These are phyloP conservation scores for Odocoileus hemionus DNA, from an alignment of 2,113 vertebrate genomes.

Conservation along the genomic window DNA sequence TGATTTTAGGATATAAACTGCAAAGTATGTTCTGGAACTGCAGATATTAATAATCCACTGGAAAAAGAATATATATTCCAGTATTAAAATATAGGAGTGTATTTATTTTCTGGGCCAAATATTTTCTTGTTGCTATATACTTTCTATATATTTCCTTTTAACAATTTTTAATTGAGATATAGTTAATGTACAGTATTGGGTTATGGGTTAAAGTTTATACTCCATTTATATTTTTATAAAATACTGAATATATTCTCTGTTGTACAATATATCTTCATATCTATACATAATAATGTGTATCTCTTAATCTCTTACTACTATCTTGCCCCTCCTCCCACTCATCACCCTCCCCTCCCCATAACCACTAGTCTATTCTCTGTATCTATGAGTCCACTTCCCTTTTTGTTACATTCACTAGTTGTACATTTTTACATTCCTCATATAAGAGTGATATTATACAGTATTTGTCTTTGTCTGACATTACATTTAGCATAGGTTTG, in stretches of 20 bases:
- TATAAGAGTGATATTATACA: background rate
- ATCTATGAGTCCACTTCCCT: background rate
- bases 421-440: background rate
- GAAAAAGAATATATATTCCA: background rate
- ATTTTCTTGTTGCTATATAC: background rate
- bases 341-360: background rate
- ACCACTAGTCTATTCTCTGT: background rate
- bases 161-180: background rate
- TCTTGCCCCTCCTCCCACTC: background rate
- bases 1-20: background rate
- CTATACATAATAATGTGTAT: background rate
- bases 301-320: background rate
- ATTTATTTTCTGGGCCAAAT: background rate
- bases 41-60: background rate
- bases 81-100: background rate
- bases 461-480: background rate
- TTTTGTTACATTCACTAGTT: background rate
- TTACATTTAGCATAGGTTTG: background rate
- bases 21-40: background rate
- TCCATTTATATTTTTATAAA: background rate
- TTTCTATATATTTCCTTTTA: background rate
- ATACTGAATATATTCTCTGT: background rate
- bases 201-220: background rate
- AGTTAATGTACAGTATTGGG: background rate
- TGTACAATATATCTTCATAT: background rate